Evolutionary conservation across 2,113 vertebrate genomes (phyloP).

Genomic region (Hylia prasina): DNA sequence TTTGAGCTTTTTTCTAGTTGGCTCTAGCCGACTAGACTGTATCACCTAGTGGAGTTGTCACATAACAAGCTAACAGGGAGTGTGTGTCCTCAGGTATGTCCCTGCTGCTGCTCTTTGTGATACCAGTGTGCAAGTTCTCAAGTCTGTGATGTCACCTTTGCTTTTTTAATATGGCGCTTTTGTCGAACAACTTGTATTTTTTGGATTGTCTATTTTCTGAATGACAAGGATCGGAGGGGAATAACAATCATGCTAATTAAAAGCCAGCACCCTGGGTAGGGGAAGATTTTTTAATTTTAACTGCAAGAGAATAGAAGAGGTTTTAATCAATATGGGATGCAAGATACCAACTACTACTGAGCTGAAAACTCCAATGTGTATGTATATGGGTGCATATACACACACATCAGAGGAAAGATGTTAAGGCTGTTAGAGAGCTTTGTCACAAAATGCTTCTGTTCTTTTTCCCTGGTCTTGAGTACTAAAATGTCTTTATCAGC

Average conservation of each 20-base stretch:
- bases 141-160: not conserved
- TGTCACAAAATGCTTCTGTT: not conserved
- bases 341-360: not conserved
- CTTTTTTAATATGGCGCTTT: not conserved
- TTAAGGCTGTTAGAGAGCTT: not conserved
- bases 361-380: accelerated
- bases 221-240: not conserved
- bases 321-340: not conserved
- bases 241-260: not conserved
- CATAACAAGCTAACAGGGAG: not conserved
- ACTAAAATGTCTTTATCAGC: not conserved
- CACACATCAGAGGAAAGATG: not conserved
- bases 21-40: not conserved
- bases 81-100: not conserved
- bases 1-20: not conserved
- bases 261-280: not conserved
- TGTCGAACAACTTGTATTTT: not conserved
- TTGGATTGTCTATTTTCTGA: not conserved
- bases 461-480: not conserved
- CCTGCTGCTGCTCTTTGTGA: not conserved
- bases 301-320: not conserved
- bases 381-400: no score
- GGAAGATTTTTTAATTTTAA: not conserved
- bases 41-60: not conserved
- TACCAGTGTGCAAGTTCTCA: not conserved